Evolutionary conservation across 35 echinoderm and acorn worm species (phyloP).

Genomic region (Heliocidaris erythrogramma): DNA sequence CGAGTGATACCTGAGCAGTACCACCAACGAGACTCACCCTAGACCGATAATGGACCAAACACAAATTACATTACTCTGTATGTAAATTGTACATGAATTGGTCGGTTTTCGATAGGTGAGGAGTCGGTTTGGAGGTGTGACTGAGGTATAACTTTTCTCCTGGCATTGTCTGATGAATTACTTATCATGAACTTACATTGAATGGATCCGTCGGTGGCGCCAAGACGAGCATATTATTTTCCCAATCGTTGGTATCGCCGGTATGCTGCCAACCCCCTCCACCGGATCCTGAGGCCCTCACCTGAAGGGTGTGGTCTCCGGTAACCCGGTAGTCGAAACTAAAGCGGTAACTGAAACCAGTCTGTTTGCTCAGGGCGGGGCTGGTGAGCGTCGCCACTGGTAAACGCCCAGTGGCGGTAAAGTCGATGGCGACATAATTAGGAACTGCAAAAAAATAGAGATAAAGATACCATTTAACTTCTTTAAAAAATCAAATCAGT

Average conservation of each 20-base stretch:
- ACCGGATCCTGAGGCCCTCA: neutral
- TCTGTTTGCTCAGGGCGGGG: neutral
- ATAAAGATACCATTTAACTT: too few relatives aligned
- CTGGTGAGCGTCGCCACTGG: constrained; percentile 11
- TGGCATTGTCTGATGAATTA: too few relatives aligned
- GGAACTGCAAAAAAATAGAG: neutral
- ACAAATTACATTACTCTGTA: too few relatives aligned
- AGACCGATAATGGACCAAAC: too few relatives aligned
- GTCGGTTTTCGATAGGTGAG: too few relatives aligned
- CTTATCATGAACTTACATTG: neutral
- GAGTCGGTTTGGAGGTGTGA: too few relatives aligned
- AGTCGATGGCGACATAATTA: neutral
- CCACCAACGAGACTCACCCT: too few relatives aligned
- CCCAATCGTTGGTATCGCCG: neutral
- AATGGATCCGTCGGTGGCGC: neutral
- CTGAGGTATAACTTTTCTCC: too few relatives aligned
- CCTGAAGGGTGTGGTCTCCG: constrained; percentile 25
- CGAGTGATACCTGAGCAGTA: too few relatives aligned
- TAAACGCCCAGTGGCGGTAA: neutral
- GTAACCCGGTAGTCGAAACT: neutral
- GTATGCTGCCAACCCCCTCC: constrained; percentile 18
- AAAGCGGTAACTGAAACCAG: neutral
- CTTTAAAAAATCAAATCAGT: too few relatives aligned
- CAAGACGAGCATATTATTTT: neutral
- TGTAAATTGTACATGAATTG: too few relatives aligned